Conservation (phyloP, 2,797 vertebrate genomes). For the Poecilia picta region DNA sequence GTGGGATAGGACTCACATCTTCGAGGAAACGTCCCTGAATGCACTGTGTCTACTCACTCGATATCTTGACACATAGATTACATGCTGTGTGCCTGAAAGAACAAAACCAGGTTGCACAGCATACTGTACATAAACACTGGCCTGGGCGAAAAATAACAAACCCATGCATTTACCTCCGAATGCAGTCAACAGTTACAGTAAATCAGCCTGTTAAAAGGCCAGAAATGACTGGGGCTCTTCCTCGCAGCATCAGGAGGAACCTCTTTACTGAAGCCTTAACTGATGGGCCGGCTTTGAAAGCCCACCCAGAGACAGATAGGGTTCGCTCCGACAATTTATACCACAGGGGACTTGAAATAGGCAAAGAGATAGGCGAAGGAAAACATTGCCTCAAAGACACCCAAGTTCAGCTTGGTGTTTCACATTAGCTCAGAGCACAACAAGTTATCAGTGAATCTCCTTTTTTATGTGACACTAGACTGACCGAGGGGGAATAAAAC, state of each 20-base stretch:
- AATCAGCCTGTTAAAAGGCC: conserved; percentile 70
- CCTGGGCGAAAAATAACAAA: conserved; percentile 69
- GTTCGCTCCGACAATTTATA: conserved; percentile 73
- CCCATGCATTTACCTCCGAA: conserved; percentile 64
- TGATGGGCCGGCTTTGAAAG: conserved; percentile 82
- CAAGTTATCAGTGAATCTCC: conserved; percentile 38
- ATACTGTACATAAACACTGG: conserved; percentile 68
- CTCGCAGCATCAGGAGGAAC: conserved; percentile 60
- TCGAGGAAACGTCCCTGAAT: conserved; percentile 39
- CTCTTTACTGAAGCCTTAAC: conserved; percentile 83
- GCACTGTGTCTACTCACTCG: conserved; percentile 59
- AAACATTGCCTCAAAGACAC: conserved; percentile 43
- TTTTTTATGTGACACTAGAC: conserved; percentile 34
- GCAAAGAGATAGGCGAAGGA: conserved; percentile 35
- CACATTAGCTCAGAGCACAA: conserved; percentile 19
- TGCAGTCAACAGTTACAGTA: conserved; percentile 68
- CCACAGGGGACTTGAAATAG: conserved; percentile 49
- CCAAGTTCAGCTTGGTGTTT: conserved; percentile 19
- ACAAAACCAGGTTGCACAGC: conserved; percentile 35
- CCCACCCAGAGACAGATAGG: conserved; percentile 76
- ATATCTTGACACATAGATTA: conserved; percentile 74
- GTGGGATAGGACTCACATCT: conserved; percentile 26
- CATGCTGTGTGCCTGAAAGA: conserved; percentile 31
- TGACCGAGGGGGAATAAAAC: conserved; percentile 11
- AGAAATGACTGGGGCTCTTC: conserved; percentile 59